Conservation (phyloP, 2,797 vertebrate genomes). For the Pelodytes ibericus region DNA sequence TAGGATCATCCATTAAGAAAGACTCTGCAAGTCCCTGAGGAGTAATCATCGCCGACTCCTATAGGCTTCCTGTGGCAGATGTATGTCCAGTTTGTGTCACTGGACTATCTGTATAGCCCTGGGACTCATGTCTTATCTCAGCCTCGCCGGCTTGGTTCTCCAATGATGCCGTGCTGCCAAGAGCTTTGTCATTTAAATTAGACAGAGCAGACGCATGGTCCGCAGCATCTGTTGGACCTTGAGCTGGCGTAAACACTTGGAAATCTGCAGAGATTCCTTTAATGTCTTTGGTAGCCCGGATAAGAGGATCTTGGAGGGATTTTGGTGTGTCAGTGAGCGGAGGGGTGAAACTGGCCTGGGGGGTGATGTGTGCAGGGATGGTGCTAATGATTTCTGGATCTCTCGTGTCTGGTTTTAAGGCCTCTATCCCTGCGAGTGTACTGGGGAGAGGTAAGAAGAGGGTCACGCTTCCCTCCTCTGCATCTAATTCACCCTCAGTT, state of each 20-base stretch:
- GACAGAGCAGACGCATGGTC: slow-evolving; percentile 14
- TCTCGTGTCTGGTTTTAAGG: slow-evolving; percentile 25
- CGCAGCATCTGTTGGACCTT: slow-evolving; percentile 6
- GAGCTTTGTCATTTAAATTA: slow-evolving; percentile 24
- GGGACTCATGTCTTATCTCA: slow-evolving; percentile 32
- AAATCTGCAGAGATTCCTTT: slow-evolving; percentile 15
- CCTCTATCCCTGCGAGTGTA: slow-evolving; percentile 16
- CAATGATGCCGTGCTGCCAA: slow-evolving; percentile 21
- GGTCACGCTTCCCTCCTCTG: slow-evolving; percentile 9
- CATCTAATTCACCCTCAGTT: background rate
- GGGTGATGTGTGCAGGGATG: background rate
- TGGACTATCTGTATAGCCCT: slow-evolving; percentile 27
- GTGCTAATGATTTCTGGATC: background rate
- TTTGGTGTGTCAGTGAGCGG: background rate
- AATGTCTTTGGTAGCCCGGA: slow-evolving; percentile 16
- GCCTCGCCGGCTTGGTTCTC: slow-evolving; percentile 33
- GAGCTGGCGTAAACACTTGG: slow-evolving; percentile 17
- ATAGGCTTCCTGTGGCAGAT: slow-evolving; percentile 29
- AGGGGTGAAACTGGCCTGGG: background rate
- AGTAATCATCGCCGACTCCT: slow-evolving; percentile 24
- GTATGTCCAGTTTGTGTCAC: slow-evolving; percentile 24
- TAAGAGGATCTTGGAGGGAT: background rate
- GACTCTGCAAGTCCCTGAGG: slow-evolving; percentile 23
- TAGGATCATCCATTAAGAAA: slow-evolving; percentile 25
- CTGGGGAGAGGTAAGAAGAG: background rate